Percentiles rank a stretch among this genome's conserved stretches.
Conservation (phyloP, 2,888 invertebrate species). For the Therioaphis trifolii region DNA sequence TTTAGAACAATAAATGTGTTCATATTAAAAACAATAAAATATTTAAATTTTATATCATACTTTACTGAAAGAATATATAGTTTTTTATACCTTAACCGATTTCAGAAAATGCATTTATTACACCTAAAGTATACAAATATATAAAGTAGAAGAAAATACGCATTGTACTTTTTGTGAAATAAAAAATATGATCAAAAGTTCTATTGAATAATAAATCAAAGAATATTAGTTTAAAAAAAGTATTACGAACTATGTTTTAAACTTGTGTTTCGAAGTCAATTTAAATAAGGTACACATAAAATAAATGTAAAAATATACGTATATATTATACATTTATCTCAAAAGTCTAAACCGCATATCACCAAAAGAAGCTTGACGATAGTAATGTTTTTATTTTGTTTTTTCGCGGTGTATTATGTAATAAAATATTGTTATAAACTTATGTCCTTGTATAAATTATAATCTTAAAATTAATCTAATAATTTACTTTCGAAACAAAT, state of each 20-base stretch:
- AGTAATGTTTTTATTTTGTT: background rate
- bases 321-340: background rate
- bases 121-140: background rate
- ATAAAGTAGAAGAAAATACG: background rate
- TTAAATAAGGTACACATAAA: background rate
- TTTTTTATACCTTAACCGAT: background rate
- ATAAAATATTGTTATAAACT: background rate
- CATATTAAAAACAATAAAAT: slow-evolving; percentile 20
- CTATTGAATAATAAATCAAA: slow-evolving; percentile 37
- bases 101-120: slow-evolving; percentile 17
- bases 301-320: background rate
- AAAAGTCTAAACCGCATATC: background rate
- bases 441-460: background rate
- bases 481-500: background rate
- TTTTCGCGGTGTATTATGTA: no score
- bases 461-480: background rate
- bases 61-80: background rate
- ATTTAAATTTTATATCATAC: background rate
- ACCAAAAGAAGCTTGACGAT: background rate
- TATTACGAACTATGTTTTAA: slow-evolving; percentile 30
- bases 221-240: slow-evolving; percentile 39
- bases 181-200: slow-evolving; percentile 45
- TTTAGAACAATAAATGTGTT: background rate
- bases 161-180: background rate
- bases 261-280: background rate